Evolutionary conservation across 1,140 invertebrate genomes (phyloP), one percentile per base, ranked within the genome.

Genomic region (Drosophila carrolli): DNA sequence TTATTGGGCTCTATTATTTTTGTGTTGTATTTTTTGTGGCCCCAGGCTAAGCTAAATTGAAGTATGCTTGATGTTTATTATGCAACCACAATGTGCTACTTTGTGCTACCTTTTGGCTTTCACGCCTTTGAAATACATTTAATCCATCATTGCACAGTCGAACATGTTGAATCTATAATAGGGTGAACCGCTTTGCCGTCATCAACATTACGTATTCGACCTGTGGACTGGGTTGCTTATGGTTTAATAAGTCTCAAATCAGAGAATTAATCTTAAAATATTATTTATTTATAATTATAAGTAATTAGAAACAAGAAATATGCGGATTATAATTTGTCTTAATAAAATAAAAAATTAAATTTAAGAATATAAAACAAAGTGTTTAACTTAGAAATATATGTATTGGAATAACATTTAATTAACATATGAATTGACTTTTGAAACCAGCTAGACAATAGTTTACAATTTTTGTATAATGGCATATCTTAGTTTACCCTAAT

Each of bases 111-210:
- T 78, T 89, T 88, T 89, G 67, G 80, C 84, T 89, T 89, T 88
- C 83, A 88, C 83, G 83, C 83, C 84, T 84, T 88, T 89, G 83
- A 88, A 84, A 89, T 84, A 88, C 84, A 88, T 88, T 89, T 88
- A 88, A 88, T 88, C 83, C 83, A 89, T 88, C 83, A 86, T 86
- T 88, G 76, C 75, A 43, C 48, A 75, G 54, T 16, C 51, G 65
- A 54, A 81, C 57, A 57, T 57, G 66, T 9, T 19, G 40, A 54
- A 29, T 46, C 11, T 10, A 19, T 11, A 14, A 14, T 14, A 53
- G 65, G 61, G 35, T 66, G 47, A 11, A 43, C 60, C 44, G 14
- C 1, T 2, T 43, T 13, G 14, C 11, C 0, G 6, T n/a, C 0
- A 19, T 19, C 9, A 57, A 47, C 11, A 57, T 57, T 29, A 32